phyloP scores from a whole-genome alignment of 2,797 vertebrate genomes.

The Peromyscus eremicus region DNA sequence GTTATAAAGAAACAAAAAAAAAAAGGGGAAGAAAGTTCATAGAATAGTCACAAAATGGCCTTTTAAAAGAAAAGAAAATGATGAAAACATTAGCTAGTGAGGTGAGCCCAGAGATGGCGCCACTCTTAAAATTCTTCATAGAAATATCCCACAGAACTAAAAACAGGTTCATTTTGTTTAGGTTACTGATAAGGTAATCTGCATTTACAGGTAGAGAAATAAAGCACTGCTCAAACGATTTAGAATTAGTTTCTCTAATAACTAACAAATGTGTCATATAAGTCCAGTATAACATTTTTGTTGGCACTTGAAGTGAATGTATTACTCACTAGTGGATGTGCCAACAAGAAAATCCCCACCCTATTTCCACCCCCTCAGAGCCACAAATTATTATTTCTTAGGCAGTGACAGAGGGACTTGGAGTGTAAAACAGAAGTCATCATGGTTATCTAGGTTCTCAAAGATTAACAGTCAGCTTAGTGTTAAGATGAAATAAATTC shows the following conservation, averaged over 20 bases:
- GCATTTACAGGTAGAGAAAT: slow-evolving; percentile 62
- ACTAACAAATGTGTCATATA: slow-evolving; percentile 80
- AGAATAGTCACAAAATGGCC: slow-evolving; percentile 5
- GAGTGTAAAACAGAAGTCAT: slow-evolving; percentile 78
- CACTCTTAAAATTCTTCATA: slow-evolving; percentile 46
- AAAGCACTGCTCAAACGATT: slow-evolving; percentile 55
- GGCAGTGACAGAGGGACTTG: slow-evolving; percentile 74
- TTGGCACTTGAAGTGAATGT: slow-evolving; percentile 82
- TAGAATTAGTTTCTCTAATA: slow-evolving; percentile 74
- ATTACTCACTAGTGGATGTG: slow-evolving; percentile 80
- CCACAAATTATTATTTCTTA: slow-evolving; percentile 80
- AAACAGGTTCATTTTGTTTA: slow-evolving; percentile 27
- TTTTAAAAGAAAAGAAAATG: background rate
- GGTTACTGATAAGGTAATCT: slow-evolving; percentile 56
- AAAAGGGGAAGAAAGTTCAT: slow-evolving; percentile 20
- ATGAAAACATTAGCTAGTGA: slow-evolving; percentile 7
- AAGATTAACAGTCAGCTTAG: slow-evolving; percentile 55
- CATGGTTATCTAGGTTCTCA: slow-evolving; percentile 64
- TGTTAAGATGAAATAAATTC: slow-evolving; percentile 45
- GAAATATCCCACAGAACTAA: background rate
- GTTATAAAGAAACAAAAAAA: slow-evolving; percentile 20
- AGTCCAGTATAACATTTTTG: slow-evolving; percentile 81
- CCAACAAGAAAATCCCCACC: slow-evolving; percentile 81
- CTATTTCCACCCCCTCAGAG: slow-evolving; percentile 77
- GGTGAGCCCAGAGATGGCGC: slow-evolving; percentile 26